Evolutionary conservation across 2,797 vertebrate genomes (phyloP).

Genomic region (Amniataba percoides): DNA sequence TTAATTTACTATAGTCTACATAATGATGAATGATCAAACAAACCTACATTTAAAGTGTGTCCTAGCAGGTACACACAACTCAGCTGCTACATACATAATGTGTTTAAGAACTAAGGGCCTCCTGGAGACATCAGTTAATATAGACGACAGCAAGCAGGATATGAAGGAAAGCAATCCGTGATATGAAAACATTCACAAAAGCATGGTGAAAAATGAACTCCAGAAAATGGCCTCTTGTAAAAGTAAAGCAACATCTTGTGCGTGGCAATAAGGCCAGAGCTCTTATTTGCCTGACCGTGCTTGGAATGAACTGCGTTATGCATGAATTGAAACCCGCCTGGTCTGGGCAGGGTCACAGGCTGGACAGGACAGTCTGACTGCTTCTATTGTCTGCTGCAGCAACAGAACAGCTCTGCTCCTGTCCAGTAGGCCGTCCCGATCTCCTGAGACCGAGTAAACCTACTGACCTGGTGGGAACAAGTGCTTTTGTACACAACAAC

Average conservation of each 20-base stretch:
- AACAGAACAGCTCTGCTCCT: constrained; percentile 42
- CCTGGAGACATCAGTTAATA: not conserved
- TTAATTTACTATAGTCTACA: not conserved
- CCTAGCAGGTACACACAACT: not conserved
- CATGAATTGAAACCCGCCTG: constrained; percentile 28
- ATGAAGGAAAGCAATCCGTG: not conserved
- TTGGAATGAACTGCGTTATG: not conserved
- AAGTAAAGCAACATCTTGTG: constrained; percentile 27
- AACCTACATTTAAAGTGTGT: not conserved
- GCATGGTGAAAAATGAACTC: not conserved
- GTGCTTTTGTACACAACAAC: constrained; percentile 11
- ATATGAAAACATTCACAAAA: not conserved
- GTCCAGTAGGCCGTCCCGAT: constrained; percentile 16
- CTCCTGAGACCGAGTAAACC: constrained; percentile 31
- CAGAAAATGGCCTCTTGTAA: not conserved
- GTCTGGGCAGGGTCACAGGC: constrained; percentile 43
- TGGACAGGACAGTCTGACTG: constrained; percentile 55
- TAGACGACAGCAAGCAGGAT: not conserved
- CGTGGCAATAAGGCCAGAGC: constrained; percentile 90
- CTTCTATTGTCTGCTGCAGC: constrained; percentile 50
- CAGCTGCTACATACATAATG: not conserved
- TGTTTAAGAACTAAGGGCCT: not conserved
- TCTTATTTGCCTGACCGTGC: constrained; percentile 52
- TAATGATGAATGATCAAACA: too few relatives aligned
- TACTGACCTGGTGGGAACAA: constrained; percentile 35